A percentile compares a stretch with the other conserved stretches of the same genome.
phyloP scores from a whole-genome alignment of 2,113 vertebrate genomes.

The Proteles cristata region DNA sequence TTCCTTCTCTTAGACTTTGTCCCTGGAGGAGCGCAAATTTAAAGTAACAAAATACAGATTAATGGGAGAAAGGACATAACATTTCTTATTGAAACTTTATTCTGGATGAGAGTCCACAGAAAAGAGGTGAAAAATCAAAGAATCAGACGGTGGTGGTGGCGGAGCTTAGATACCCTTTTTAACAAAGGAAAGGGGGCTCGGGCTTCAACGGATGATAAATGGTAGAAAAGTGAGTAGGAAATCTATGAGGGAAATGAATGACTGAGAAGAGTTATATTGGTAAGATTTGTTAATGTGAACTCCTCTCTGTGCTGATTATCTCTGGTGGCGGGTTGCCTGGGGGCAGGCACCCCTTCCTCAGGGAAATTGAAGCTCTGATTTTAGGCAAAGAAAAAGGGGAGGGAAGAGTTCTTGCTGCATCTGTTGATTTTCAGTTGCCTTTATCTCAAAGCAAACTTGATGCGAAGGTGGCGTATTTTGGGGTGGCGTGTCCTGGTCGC shows the following conservation, averaged over 20 bases:
- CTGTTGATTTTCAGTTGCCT: not conserved
- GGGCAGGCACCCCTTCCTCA: not conserved
- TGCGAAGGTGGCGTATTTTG: not conserved
- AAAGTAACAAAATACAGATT: not conserved
- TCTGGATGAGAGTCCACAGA: not conserved
- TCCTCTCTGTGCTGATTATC: not conserved
- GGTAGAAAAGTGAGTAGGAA: not conserved
- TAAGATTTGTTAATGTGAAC: not conserved
- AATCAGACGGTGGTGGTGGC: too few species aligned
- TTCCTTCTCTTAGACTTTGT: not conserved
- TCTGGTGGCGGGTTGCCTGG: not conserved
- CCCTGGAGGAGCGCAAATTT: not conserved
- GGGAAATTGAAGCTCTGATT: too few species aligned
- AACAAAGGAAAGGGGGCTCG: not conserved
- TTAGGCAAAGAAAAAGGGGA: not conserved
- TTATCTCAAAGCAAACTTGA: not conserved
- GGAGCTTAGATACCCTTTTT: not conserved
- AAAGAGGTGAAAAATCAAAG: not conserved
- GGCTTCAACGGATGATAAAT: not conserved
- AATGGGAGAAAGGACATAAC: not conserved
- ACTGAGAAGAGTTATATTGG: not conserved
- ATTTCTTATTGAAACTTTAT: not conserved
- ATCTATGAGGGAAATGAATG: not conserved
- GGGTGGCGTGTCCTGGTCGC: too few species aligned
- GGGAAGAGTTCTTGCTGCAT: not conserved